Conservation (phyloP, 2,888 invertebrate species). For the Pogonocherus hispidulus region DNA sequence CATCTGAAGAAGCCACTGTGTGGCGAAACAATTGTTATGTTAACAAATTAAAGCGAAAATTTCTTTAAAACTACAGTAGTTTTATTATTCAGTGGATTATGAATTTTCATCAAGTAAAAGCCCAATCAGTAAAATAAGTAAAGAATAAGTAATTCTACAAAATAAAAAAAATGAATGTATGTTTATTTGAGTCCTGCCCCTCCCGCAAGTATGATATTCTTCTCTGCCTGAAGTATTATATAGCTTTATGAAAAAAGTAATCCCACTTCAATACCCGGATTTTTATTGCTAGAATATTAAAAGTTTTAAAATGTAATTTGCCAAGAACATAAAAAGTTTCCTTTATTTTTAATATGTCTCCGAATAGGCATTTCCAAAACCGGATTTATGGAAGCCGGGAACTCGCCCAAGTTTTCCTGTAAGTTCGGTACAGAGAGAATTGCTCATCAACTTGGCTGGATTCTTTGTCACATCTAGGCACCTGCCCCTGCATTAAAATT, state of each 20-base stretch:
- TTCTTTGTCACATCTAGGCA: conserved; percentile 61
- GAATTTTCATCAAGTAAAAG: too few relatives aligned
- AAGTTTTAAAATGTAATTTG: conserved; percentile 26
- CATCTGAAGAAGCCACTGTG: too few relatives aligned
- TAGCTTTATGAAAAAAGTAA: conserved; percentile 9
- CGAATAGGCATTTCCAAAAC: conserved; percentile 27
- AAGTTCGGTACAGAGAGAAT: conserved; percentile 47
- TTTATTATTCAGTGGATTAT: too few relatives aligned
- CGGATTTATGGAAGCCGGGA: conserved; percentile 28
- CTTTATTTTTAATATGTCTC: conserved; percentile 33
- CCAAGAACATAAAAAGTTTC: conserved; percentile 25
- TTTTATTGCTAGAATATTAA: conserved; percentile 29
- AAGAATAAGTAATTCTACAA: too few relatives aligned
- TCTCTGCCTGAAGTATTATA: conserved; percentile 11
- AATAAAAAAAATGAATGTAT: too few relatives aligned
- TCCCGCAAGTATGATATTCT: too few relatives aligned
- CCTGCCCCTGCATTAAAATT: conserved; percentile 61
- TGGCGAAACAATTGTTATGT: too few relatives aligned
- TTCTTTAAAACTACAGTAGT: too few relatives aligned
- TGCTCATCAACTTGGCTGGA: conserved; percentile 58
- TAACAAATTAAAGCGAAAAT: too few relatives aligned
- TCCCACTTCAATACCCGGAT: conserved; percentile 11
- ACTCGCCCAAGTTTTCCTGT: conserved; percentile 40
- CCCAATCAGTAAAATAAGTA: too few relatives aligned
- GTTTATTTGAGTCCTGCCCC: too few relatives aligned